Evolutionary conservation across 1,140 invertebrate species (phyloP).

Genomic region (Armadillidium nasatum): DNA sequence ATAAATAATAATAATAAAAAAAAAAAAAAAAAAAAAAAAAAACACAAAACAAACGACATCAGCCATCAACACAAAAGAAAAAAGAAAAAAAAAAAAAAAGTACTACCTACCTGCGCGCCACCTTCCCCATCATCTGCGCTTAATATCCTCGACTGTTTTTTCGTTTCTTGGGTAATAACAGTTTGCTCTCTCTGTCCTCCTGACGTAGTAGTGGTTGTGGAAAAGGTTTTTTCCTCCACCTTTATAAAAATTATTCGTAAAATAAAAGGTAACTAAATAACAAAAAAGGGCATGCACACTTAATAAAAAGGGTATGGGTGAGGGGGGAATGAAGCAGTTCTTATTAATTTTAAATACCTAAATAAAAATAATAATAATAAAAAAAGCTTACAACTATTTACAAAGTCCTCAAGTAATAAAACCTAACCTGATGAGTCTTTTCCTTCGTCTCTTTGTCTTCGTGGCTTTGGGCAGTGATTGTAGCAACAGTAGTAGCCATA

Average conservation of each 20-base stretch:
- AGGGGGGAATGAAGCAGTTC: too few relatives aligned
- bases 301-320: too few relatives aligned
- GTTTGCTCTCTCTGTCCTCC: slow-evolving; percentile 78
- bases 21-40: too few relatives aligned
- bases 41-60: too few relatives aligned
- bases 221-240: slow-evolving; percentile 85
- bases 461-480: slow-evolving; percentile 78
- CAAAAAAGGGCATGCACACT: too few relatives aligned
- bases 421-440: slow-evolving; percentile 65
- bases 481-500: slow-evolving; percentile 85
- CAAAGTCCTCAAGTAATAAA: background rate
- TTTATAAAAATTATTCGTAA: slow-evolving; percentile 47
- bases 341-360: too few relatives aligned
- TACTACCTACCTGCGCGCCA: background rate
- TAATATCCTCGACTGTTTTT: slow-evolving; percentile 66
- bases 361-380: too few relatives aligned
- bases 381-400: too few relatives aligned
- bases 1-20: too few relatives aligned
- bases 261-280: too few relatives aligned
- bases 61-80: background rate
- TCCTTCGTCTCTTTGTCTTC: slow-evolving; percentile 80
- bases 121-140: slow-evolving; percentile 43
- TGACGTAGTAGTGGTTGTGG: slow-evolving; percentile 74
- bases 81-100: background rate
- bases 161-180: slow-evolving; percentile 82